phyloP scores from a whole-genome alignment of 2,113 vertebrate species.

The Calyptomena viridis region DNA sequence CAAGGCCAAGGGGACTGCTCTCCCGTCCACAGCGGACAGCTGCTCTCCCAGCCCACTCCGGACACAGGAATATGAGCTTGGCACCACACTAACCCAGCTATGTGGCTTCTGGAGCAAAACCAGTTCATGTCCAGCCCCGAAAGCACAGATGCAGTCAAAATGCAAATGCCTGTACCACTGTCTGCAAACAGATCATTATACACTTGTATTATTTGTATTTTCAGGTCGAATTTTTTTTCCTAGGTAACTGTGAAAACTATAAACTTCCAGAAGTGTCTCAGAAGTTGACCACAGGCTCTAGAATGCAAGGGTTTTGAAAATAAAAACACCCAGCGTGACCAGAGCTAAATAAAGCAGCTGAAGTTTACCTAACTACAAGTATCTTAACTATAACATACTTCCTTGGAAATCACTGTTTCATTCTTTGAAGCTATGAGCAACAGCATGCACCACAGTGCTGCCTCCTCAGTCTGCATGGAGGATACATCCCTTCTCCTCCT shows the following conservation, averaged over 20 bases:
- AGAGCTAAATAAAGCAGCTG: neutral
- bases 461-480: neutral
- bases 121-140: constrained; percentile 4
- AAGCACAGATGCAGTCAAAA: constrained; percentile 14
- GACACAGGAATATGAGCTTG: neutral
- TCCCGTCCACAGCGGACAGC: neutral
- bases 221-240: neutral
- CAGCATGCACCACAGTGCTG: accelerated
- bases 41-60: neutral
- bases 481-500: neutral
- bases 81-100: neutral
- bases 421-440: neutral
- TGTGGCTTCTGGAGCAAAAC: constrained; percentile 39
- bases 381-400: neutral
- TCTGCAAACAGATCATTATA: neutral
- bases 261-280: neutral
- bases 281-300: neutral
- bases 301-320: neutral
- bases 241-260: neutral
- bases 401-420: neutral
- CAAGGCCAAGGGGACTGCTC: neutral
- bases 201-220: neutral
- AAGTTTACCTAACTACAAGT: neutral
- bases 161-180: constrained; percentile 7
- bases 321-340: neutral